Evolutionary conservation across 2,888 invertebrate genomes (phyloP).

Genomic region (Criorhina ranunculi): DNA sequence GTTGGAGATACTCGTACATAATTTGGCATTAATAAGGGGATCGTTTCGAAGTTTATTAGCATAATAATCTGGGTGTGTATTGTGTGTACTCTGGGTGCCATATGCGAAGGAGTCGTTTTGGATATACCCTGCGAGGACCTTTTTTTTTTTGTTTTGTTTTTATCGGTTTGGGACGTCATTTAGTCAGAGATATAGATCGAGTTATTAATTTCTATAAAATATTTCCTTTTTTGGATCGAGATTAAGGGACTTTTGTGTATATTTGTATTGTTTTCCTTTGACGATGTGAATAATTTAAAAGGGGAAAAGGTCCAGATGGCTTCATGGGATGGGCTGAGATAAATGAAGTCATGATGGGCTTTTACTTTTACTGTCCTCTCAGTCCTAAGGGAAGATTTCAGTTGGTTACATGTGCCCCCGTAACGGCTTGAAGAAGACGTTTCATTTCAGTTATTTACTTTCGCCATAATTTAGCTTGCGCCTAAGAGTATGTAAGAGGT

Average conservation of each 20-base stretch:
- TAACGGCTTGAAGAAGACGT: no score
- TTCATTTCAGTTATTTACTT: no score
- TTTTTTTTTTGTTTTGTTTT: constrained; percentile 14
- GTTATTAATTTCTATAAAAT: constrained; percentile 42
- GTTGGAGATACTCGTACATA: constrained; percentile 13
- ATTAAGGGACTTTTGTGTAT: constrained; percentile 24
- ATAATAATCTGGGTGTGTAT: constrained; percentile 46
- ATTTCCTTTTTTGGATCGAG: constrained; percentile 27
- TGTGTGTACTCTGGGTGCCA: constrained; percentile 12
- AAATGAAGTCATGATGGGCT: no score
- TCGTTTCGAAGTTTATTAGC: constrained; percentile 52
- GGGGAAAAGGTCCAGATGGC: background rate
- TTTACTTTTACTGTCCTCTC: no score
- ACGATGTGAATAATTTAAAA: constrained; percentile 36
- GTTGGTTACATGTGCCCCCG: no score
- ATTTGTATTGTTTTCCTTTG: constrained; percentile 29
- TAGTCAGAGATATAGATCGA: constrained; percentile 19
- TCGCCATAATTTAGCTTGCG: no score
- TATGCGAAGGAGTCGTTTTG: constrained; percentile 2
- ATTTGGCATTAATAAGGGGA: constrained; percentile 52
- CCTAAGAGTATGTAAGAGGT: no score
- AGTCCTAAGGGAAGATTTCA: no score
- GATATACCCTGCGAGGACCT: background rate
- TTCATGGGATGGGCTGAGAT: no score
- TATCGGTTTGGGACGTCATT: constrained; percentile 3